Evolutionary conservation across 2,113 vertebrate genomes (phyloP).

Genomic region (Odobenus rosmarus): DNA sequence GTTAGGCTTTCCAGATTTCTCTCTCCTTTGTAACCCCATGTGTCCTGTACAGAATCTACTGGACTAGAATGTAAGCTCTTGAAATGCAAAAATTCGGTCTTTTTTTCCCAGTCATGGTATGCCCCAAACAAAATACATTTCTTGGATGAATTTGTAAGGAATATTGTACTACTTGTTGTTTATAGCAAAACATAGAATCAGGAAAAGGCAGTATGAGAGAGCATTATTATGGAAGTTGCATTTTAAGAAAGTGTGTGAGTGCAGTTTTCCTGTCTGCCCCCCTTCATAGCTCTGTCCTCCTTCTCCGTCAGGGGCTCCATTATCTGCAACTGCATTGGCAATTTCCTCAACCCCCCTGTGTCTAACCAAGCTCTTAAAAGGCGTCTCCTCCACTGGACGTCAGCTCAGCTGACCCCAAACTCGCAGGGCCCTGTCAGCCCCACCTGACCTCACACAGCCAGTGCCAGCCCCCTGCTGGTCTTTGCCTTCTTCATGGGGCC

Average conservation of each 20-base stretch:
- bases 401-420: not conserved
- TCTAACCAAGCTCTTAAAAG: not conserved
- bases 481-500: not conserved
- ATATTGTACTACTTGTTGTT: not conserved
- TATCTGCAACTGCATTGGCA: no score
- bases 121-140: not conserved
- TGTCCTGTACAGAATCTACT: not conserved
- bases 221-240: not conserved
- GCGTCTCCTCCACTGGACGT: no score
- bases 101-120: no score
- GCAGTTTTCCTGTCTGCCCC: not conserved
- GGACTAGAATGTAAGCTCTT: not conserved
- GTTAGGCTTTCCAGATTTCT: not conserved
- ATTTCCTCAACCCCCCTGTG: not conserved
- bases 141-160: not conserved
- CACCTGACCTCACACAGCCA: not conserved
- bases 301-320: no score
- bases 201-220: not conserved
- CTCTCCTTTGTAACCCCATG: not conserved
- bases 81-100: not conserved
- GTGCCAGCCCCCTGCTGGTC: fast-evolving
- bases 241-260: not conserved
- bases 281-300: no score
- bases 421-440: not conserved
- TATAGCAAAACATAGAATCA: not conserved